Base-by-base conservation (phyloP, 2,797 vertebrate species). In the Poeciliopsis turneri region DNA sequence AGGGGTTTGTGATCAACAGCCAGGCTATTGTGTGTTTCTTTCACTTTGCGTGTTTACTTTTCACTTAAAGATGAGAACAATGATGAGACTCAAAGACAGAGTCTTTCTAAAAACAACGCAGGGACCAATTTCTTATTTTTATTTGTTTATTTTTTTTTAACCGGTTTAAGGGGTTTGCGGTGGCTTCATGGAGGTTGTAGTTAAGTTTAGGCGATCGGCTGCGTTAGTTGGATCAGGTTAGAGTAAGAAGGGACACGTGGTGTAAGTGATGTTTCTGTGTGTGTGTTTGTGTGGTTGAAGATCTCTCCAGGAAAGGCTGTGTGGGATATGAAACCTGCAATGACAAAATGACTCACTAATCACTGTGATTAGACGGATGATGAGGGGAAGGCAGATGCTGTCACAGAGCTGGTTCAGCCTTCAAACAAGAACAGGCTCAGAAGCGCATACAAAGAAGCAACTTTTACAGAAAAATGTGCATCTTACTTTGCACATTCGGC, bases 311-410 rank as follows among this genome's bases (percentile, higher is more conserved):
- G 75, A 89, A 74, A 51, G 30, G 74, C 61, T 78, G 51, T 64
- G 82, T 86, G 83, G 89, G 88, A 88, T 82, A 84, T 90, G 87
- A 91, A 93, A 92, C 92, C 91, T 90, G 89, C 90, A 90, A 93
- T 90, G 88, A 88, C 88, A 88, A 92, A 92, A 92, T 90, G 88
- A 95, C 88, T 93, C 90, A 89, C 92, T 92, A 93, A 94, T 94
- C 93, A 92, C 82, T 78, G 89, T 93, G 91, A 95, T 95, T 94
- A 94, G 87, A 71, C 53, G 83, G 85, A 85, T 84, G 86, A 89
- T 84, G 84, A 78, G 83, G 86, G 83, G 85, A 84, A 82, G 77
- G 86, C 72, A 61, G 80, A 6, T 64, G 79, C 82, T 51, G 66
- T 80, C 81, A 80, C 71, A 77, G 77, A 72, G 83, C 81, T 23